A percentile compares a stretch with the other conserved stretches of the same genome.
Conservation (phyloP, 2,888 invertebrate genomes). For the Synanthedon myopaeformis region DNA sequence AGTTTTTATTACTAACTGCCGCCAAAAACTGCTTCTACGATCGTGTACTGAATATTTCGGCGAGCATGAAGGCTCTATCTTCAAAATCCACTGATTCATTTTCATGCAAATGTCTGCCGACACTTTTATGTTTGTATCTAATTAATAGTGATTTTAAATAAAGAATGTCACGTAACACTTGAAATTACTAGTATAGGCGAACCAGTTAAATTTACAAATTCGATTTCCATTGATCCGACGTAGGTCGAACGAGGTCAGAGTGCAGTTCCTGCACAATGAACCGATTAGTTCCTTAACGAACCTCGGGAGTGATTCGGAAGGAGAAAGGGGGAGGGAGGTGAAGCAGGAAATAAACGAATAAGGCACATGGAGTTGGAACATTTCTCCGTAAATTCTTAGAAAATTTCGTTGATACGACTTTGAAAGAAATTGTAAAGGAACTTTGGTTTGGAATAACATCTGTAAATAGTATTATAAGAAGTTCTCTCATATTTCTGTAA, state of each 20-base stretch:
- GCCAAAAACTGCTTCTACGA: conserved; percentile 54
- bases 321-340: conserved; percentile 1
- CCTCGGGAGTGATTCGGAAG: conserved; percentile 16
- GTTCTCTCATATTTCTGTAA: too few species aligned
- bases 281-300: conserved; percentile 48
- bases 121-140: too few species aligned
- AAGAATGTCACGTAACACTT: too few species aligned
- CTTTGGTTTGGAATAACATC: too few species aligned
- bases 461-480: too few species aligned
- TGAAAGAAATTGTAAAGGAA: too few species aligned
- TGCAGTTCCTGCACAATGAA: conserved; percentile 39
- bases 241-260: conserved; percentile 29
- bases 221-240: conserved; percentile 26
- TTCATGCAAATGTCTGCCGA: neutral
- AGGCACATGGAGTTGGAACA: too few species aligned
- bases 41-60: conserved; percentile 22
- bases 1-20: conserved; percentile 65
- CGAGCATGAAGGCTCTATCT: neutral
- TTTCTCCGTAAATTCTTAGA: too few species aligned
- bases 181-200: neutral
- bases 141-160: too few species aligned
- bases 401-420: too few species aligned
- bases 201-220: conserved; percentile 16
- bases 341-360: too few species aligned
- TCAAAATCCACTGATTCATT: neutral